Base-by-base conservation (phyloP, 2,797 vertebrate genomes). In the Podarcis lilfordi region DNA sequence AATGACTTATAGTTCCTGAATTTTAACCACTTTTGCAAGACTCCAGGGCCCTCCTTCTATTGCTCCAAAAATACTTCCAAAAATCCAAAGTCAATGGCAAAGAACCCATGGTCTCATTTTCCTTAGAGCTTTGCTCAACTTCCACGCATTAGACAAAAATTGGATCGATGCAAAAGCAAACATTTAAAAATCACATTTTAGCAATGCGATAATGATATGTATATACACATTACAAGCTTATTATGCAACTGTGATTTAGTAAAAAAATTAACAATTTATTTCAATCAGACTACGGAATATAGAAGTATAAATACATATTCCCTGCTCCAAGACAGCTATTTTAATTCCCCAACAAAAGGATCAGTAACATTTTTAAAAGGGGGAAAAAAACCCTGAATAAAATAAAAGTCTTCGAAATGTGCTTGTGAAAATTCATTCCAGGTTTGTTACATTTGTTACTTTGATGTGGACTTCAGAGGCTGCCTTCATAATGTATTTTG, bases 401-500 rank as follows among this genome's bases (percentile, higher is more conserved):
- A 82, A 69, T 80, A 89, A 91, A 87, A 86, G 2, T 45, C 79
- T 86, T 86, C 11, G 89, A 93, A 92, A 91, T 79, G 77, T 80
- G 83, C 84, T 86, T 89, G 84, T 91, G 90, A 87, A 79, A 87
- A 91, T 87, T 88, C n/a, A n/a, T 59, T 78, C 71, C 89, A 86
- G 19, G 88, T 93, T 94, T 93, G 40, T 89, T 88, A 40, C 37
- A 72, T 45, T 77, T 69, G 6, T 86, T 89, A 87, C 85, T 96
- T 91, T 91, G 91, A 91, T 78, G 77, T 87, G 37, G 32, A 93
- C 82, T 95, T 95, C 92, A 92, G 92, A 94, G 64, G 71, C 85
- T 92, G 66, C 7, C 3, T 92, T 84, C 91, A 80, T 59, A 69
- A 80, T 90, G n/a, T 85, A 91, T 74, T 86, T 92, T 88, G 29